Evolutionary conservation across 2,113 vertebrate species (phyloP).

Genomic region (Connochaetes taurinus): DNA sequence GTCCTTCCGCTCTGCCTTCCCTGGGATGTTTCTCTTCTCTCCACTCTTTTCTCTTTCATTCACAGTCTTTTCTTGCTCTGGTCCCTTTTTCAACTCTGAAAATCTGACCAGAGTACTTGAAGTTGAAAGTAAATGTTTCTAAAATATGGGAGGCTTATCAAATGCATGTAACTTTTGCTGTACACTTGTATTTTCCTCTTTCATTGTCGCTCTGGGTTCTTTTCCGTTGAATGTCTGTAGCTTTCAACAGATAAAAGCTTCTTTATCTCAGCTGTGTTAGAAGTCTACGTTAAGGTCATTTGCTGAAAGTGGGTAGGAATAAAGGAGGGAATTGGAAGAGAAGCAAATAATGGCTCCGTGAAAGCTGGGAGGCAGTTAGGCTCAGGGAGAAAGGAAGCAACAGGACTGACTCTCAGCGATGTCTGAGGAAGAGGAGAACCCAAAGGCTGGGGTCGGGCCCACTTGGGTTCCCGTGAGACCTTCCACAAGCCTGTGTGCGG

Average conservation of each 20-base stretch:
- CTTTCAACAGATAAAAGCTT: neutral
- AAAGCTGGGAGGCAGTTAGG: neutral
- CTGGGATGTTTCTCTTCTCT: no score
- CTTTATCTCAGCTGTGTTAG: neutral
- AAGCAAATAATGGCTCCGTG: neutral
- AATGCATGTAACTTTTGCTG: no score
- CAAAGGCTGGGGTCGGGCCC: neutral
- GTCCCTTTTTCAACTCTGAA: neutral
- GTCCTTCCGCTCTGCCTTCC: neutral
- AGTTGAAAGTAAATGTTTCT: neutral
- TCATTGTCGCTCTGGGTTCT: neutral
- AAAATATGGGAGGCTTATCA: neutral
- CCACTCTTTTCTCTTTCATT: neutral
- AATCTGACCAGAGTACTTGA: neutral
- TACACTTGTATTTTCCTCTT: neutral
- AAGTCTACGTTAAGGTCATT: neutral
- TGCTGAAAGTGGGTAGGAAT: neutral
- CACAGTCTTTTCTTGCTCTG: neutral
- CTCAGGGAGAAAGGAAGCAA: neutral
- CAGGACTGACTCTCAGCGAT: accelerated
- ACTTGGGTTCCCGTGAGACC: no score
- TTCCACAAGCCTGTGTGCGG: no score
- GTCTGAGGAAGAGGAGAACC: neutral
- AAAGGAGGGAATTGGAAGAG: neutral
- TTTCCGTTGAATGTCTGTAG: neutral